Base-by-base conservation (phyloP, 2,797 vertebrate genomes). In the Scyliorhinus canicula region DNA sequence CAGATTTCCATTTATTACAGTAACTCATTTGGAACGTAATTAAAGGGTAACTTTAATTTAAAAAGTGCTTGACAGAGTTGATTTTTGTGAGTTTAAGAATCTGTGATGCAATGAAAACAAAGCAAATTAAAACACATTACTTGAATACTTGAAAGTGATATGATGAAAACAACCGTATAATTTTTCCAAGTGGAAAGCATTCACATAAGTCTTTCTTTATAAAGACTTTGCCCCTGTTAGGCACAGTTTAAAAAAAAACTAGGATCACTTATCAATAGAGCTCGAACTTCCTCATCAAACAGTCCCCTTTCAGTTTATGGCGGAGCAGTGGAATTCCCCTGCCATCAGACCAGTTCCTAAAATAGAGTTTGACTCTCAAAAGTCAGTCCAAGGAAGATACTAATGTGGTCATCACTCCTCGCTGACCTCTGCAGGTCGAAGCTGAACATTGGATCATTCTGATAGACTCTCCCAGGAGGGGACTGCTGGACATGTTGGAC, bases 281-380 rank as follows among this genome's bases (percentile, higher is more conserved):
- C n/a, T 65, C 21, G 26, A 65, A 91, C 60, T 63, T 91, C 88
- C 88, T 91, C 79, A 82, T 82, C 79, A 19, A 82, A 82, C 79
- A 24, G 31, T n/a, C 71, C 35, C 71, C 35, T 35, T n/a, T 3
- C 8, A 35, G 21, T 91, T 91, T 40, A 91, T 21, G 26, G 24
- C 60, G 44, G 57, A 65, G n/a, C 7, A 11, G 57, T 91, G 88
- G 88, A 91, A 65, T 91, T 91, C 57, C 88, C 88, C 57, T 44
- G 57, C 88, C n/a, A 19, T 44, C 26, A 65, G n/a, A 65, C 7
- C 60, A 40, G 60, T 6, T 9, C 19, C 21, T 11, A 91, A 82
- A 82, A 65, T 91, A 91, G 57, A 65, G 19, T 40, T 60, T 65
- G n/a, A 44, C 4, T 40, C n/a, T 65, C 40, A 91, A 65, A n/a